Conservation (phyloP, 2,113 vertebrate genomes). For the Zosterops hypoxanthus region DNA sequence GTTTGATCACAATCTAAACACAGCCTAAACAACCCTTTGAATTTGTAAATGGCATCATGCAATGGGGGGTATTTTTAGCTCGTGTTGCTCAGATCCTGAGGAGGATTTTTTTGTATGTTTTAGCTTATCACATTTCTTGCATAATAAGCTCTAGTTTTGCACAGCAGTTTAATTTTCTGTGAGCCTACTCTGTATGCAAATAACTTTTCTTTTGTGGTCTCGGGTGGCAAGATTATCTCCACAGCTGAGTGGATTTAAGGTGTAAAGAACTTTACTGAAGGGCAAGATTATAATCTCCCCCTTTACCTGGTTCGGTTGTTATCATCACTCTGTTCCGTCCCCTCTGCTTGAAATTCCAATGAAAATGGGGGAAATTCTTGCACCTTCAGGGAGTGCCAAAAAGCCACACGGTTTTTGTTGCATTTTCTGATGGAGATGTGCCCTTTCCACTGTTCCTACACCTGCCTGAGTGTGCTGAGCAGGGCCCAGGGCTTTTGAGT, state of each 20-base stretch:
- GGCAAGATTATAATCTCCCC: neutral
- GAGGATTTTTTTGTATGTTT: conserved; percentile 22
- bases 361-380: neutral
- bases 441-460: neutral
- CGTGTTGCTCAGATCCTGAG: conserved; percentile 10
- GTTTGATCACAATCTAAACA: conserved; percentile 66
- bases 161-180: conserved; percentile 23
- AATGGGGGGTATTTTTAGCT: conserved; percentile 70
- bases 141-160: conserved; percentile 29
- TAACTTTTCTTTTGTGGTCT: neutral
- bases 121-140: conserved; percentile 23
- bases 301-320: neutral
- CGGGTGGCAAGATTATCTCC: neutral
- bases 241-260: neutral
- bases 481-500: neutral
- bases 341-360: neutral
- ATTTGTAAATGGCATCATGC: conserved; percentile 63
- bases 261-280: neutral
- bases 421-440: neutral
- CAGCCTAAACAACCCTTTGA: conserved; percentile 63
- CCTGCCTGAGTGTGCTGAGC: neutral
- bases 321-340: neutral
- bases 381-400: neutral
- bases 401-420: neutral
- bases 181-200: conserved; percentile 41